Base-by-base conservation (phyloP, 2,113 vertebrate species). In the Hylia prasina region DNA sequence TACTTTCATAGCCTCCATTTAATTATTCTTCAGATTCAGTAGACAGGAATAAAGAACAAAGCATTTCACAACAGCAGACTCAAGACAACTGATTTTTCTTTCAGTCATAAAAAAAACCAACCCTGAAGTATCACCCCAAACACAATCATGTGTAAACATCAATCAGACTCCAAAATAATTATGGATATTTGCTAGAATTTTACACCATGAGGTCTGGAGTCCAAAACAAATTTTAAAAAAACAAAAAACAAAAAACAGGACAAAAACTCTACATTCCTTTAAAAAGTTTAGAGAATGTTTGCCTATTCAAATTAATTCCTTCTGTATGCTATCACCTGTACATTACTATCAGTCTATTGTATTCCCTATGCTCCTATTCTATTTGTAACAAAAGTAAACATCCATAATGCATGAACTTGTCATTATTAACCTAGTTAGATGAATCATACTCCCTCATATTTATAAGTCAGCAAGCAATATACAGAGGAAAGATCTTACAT, bases 381-480 rank as follows among this genome's bases (percentile, higher is more conserved):
- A 81, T 37, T 69, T 89, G 51, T 44, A 87, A 91, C 53, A 94
- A 76, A 79, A 61, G 16, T 35, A 65, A 68, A 72, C 37, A 84
- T 94, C 48, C 25, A 95, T 90, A 94, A 95, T 94, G 51, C 47
- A 91, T 73, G 21, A 93, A 69, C 42, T 48, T 89, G 78, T 76
- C 66, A 87, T 85, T 93, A 82, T 79, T 91, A 94, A 35, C 65
- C 91, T 45, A 91, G 61, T 79, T 84, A 89, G 81, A 85, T 53
- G 73, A 94, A 76, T 87, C 66, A 69, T 17, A 64, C 21, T 76
- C 37, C 17, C 63, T 93, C 58, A 7, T 50, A 93, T 70, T 75
- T 79, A 51, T 69, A 94, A 95, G 86, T 57, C 89, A 81, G 51
- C 37, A 92, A 82, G 57, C 15, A 79, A 76, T 48, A 89, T 15